Percentiles rank a stretch among this genome's conserved stretches.
These are phyloP conservation scores for Paralichthys olivaceus DNA, from an alignment of 2,113 vertebrate species.

Conservation along the genomic window DNA sequence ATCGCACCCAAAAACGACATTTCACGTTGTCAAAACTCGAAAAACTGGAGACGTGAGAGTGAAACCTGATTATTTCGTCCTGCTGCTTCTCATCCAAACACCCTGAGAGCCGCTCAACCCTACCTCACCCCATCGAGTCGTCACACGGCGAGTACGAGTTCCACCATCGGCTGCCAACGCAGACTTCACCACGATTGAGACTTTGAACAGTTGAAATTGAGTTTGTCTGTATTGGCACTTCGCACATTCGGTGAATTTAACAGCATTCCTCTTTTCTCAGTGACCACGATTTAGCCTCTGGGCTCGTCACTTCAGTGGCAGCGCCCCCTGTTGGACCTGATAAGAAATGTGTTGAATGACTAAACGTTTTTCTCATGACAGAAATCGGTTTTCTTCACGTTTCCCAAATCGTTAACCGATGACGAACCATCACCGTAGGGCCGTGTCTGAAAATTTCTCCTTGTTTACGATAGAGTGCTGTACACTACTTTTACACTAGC, in stretches of 20 bases:
- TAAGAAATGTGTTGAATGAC: not conserved
- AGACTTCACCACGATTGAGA: not conserved
- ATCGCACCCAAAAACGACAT: not conserved
- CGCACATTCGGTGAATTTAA: not conserved
- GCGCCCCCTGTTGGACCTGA: not conserved
- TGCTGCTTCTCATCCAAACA: slow-evolving; percentile 15
- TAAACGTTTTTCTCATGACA: not conserved
- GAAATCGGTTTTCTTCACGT: not conserved
- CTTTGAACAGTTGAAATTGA: not conserved
- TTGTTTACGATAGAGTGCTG: not conserved
- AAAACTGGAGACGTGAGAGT: not conserved
- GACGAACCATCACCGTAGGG: not conserved
- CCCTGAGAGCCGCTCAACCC: not conserved
- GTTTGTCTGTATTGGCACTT: not conserved
- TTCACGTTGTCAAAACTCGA: no score
- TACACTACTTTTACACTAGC: not conserved
- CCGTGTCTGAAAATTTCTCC: not conserved
- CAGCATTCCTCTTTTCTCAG: not conserved
- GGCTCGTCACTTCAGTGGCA: not conserved
- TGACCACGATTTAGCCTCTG: not conserved
- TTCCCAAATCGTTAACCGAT: not conserved
- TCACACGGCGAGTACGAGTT: not conserved
- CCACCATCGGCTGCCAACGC: not conserved
- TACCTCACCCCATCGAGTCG: slow-evolving; percentile 2
- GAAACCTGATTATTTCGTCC: not conserved